Evolutionary conservation across 1,140 invertebrate species (phyloP).

Genomic region (Philopotamus ludificatus): DNA sequence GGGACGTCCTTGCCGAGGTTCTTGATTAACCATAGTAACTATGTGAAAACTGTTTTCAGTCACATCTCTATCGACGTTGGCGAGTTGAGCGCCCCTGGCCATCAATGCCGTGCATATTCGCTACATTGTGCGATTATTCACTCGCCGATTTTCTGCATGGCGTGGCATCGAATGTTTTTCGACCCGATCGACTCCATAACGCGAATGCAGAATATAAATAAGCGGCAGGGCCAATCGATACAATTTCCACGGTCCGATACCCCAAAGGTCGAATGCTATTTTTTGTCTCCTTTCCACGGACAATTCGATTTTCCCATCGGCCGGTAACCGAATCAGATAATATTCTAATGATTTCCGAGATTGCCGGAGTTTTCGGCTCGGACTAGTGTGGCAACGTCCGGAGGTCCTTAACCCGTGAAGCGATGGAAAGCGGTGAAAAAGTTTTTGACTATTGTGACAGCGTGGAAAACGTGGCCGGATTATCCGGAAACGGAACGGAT

Average conservation of each 20-base stretch:
- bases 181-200: background rate
- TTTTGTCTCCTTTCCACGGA: background rate
- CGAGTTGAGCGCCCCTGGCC: too few species aligned
- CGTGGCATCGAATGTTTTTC: background rate
- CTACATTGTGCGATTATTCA: background rate
- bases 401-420: too few species aligned
- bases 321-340: slow-evolving; percentile 15
- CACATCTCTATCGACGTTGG: too few species aligned
- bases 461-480: too few species aligned
- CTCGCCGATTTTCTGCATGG: background rate
- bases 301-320: slow-evolving; percentile 10
- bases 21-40: too few species aligned
- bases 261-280: slow-evolving; percentile 14
- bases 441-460: too few species aligned
- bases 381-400: too few species aligned
- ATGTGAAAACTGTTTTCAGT: too few species aligned
- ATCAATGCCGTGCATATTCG: background rate
- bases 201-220: slow-evolving; percentile 1
- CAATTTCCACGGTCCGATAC: slow-evolving; percentile 1
- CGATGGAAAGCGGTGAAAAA: too few species aligned
- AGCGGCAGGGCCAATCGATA: slow-evolving; percentile 7
- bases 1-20: too few species aligned
- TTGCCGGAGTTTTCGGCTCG: too few species aligned
- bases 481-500: too few species aligned
- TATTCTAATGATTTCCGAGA: background rate